Conservation (phyloP, 1,140 invertebrate genomes). For the Agraylea sexmaculata region DNA sequence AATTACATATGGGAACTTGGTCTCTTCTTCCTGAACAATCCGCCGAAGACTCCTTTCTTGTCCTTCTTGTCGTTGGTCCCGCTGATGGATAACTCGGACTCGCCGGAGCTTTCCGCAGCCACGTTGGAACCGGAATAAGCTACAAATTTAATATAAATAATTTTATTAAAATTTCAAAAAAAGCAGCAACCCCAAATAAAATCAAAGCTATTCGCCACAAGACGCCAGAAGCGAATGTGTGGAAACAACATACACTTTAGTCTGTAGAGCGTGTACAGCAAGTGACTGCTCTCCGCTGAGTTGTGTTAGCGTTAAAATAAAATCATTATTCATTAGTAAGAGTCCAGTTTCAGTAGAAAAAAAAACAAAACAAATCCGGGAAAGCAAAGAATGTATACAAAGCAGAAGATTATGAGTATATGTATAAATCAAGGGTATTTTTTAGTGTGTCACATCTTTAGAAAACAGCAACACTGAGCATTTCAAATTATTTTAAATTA, state of each 20-base stretch:
- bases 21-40: conserved; percentile 36
- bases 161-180: not conserved
- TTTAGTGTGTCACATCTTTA: no score
- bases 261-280: conserved; percentile 32
- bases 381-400: conserved; percentile 11
- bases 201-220: not conserved
- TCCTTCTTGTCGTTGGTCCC: conserved; percentile 34
- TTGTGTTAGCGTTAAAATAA: conserved; percentile 1
- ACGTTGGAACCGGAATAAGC: conserved; percentile 31
- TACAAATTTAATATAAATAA: not conserved
- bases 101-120: conserved; percentile 26
- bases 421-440: not conserved
- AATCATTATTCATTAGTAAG: not conserved
- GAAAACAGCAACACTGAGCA: no score
- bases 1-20: conserved; percentile 34
- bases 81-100: conserved; percentile 23
- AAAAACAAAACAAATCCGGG: conserved; percentile 8
- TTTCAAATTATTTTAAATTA: no score
- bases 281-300: conserved; percentile 29
- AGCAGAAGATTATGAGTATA: conserved; percentile 5
- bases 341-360: not conserved
- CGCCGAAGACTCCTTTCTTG: conserved; percentile 36
- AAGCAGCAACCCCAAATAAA: not conserved
- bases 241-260: conserved; percentile 29
- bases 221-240: not conserved